Percentiles rank a stretch among this genome's conserved stretches.
These are phyloP conservation scores for Lordiphosa fenestrarum DNA, from an alignment of 2,888 invertebrate species.

Conservation along the genomic window DNA sequence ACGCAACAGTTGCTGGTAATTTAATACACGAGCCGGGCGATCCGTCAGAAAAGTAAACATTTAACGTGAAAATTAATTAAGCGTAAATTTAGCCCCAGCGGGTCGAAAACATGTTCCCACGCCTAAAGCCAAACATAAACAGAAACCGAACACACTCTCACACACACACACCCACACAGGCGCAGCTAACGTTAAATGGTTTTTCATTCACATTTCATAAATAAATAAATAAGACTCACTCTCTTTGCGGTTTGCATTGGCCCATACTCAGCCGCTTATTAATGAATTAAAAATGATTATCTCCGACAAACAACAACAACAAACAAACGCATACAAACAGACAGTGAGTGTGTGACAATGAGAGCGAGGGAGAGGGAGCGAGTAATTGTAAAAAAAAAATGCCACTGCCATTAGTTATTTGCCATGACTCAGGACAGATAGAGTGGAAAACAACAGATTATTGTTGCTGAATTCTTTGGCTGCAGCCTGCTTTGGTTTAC, in stretches of 20 bases:
- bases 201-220: slow-evolving; percentile 55
- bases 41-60: slow-evolving; percentile 54
- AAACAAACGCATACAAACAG: slow-evolving; percentile 36
- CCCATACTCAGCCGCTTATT: slow-evolving; percentile 55
- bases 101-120: slow-evolving; percentile 52
- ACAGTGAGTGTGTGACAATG: slow-evolving; percentile 8
- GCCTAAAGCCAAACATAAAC: slow-evolving; percentile 43
- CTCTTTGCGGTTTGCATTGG: slow-evolving; percentile 57
- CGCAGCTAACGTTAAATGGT: background rate
- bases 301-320: slow-evolving; percentile 48
- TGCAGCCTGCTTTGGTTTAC: slow-evolving; percentile 11
- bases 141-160: slow-evolving; percentile 21
- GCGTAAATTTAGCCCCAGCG: slow-evolving; percentile 52
- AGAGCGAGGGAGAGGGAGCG: slow-evolving; percentile 10
- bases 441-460: slow-evolving; percentile 33
- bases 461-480: slow-evolving; percentile 16
- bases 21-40: slow-evolving; percentile 45
- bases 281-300: slow-evolving; percentile 68
- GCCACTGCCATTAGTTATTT: slow-evolving; percentile 46
- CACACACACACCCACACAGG: background rate
- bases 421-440: slow-evolving; percentile 58
- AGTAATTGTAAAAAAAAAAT: slow-evolving; percentile 43
- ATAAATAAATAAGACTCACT: slow-evolving; percentile 16
- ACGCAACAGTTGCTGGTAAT: slow-evolving; percentile 59
- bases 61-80: slow-evolving; percentile 57